phyloP scores from a whole-genome alignment of 2,888 invertebrate genomes.

The Ectropis crepuscularia region DNA sequence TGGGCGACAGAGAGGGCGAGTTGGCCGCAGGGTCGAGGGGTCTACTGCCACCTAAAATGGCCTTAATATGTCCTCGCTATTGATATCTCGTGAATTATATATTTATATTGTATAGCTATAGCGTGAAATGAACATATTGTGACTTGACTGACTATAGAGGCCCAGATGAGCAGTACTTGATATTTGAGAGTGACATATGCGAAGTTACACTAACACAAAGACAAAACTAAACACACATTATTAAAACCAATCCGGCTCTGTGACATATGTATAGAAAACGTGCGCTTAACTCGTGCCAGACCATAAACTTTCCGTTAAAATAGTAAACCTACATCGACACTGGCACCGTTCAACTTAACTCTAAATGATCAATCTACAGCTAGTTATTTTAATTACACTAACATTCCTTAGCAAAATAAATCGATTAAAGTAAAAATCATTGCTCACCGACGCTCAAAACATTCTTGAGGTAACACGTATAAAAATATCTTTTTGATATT shows the following conservation, averaged over 20 bases:
- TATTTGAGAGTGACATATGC: too few species aligned
- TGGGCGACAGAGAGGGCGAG: too few species aligned
- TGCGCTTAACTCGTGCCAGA: conserved; percentile 23
- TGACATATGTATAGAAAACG: not conserved
- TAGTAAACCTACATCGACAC: conserved; percentile 38
- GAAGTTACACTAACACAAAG: not conserved
- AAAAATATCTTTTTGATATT: conserved; percentile 36
- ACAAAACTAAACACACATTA: not conserved
- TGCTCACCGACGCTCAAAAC: conserved; percentile 26
- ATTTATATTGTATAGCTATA: too few species aligned
- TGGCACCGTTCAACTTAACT: conserved; percentile 38
- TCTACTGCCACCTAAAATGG: too few species aligned
- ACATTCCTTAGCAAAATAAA: conserved; percentile 31
- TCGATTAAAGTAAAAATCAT: conserved; percentile 22
- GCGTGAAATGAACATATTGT: too few species aligned
- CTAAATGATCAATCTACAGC: conserved; percentile 44
- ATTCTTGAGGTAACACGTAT: conserved; percentile 38
- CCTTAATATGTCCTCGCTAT: too few species aligned
- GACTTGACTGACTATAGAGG: too few species aligned
- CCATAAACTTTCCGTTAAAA: conserved; percentile 27
- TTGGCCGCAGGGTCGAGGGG: too few species aligned
- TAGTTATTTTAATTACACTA: conserved; percentile 40
- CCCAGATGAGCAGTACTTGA: too few species aligned
- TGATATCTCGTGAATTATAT: too few species aligned
- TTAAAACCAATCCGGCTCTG: not conserved